A percentile compares a stretch with the other conserved stretches of the same genome.
phyloP scores from a whole-genome alignment of 2,797 vertebrate genomes.

The Perodicticus potto region DNA sequence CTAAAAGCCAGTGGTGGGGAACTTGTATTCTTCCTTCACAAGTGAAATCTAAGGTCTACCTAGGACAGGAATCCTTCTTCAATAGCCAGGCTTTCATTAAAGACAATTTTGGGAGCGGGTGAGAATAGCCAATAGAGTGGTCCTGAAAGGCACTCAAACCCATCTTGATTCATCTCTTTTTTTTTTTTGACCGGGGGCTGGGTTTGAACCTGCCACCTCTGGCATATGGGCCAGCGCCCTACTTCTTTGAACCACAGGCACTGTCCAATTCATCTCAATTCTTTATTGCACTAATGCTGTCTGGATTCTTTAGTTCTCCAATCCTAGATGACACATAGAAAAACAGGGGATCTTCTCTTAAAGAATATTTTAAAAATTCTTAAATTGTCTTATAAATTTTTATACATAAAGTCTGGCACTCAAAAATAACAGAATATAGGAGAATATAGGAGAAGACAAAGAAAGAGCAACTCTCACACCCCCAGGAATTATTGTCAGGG shows the following conservation, averaged over 20 bases:
- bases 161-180: too few species aligned
- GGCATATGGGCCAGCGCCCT: too few species aligned
- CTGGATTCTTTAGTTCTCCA: background rate
- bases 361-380: background rate
- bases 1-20: too few species aligned
- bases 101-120: background rate
- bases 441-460: too few species aligned
- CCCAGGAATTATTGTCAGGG: too few species aligned
- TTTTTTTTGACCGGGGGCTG: too few species aligned
- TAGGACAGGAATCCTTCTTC: too few species aligned
- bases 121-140: background rate
- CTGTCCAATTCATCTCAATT: background rate
- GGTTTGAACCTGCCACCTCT: too few species aligned
- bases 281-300: background rate
- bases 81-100: background rate
- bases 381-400: background rate
- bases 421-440: background rate
- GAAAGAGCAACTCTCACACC: too few species aligned
- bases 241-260: too few species aligned
- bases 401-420: background rate
- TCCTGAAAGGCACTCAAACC: background rate
- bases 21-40: too few species aligned
- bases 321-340: background rate
- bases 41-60: too few species aligned
- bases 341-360: background rate